A percentile compares a stretch with the other conserved stretches of the same genome.
Evolutionary conservation across 2,888 invertebrate species (phyloP).

Genomic region (Sinentomon sp.): DNA sequence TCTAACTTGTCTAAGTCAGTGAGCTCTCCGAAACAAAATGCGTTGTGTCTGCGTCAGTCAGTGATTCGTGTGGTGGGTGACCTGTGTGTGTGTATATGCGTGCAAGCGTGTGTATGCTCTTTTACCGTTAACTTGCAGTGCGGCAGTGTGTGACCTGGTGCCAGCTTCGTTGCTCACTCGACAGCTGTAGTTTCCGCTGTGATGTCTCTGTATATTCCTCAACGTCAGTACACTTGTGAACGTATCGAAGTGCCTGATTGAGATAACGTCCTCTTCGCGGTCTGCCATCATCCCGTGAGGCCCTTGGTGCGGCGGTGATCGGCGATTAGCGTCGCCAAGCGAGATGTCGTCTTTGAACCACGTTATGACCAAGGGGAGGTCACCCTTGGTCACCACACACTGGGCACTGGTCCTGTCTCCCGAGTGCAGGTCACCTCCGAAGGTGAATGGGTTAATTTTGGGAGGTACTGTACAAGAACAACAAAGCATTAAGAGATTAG

Average conservation of each 20-base stretch:
- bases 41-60: too few species aligned
- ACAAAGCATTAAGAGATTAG: constrained; percentile 1
- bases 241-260: constrained; percentile 29
- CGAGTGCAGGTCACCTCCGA: constrained; percentile 26
- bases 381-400: constrained; percentile 21
- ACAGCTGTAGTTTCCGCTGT: constrained; percentile 31
- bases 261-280: constrained; percentile 22
- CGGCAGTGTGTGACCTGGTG: constrained; percentile 29
- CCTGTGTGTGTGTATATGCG: too few species aligned
- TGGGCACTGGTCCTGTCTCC: constrained; percentile 21
- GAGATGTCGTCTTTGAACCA: constrained; percentile 21
- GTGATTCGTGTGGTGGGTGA: too few species aligned
- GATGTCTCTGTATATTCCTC: constrained; percentile 27
- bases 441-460: constrained; percentile 34
- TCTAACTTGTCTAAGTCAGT: too few species aligned
- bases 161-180: constrained; percentile 30
- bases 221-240: constrained; percentile 31
- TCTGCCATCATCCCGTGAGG: too few species aligned
- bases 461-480: constrained; percentile 28
- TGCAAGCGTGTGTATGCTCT: too few species aligned
- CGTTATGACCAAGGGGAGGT: constrained; percentile 19
- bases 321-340: constrained; percentile 11
- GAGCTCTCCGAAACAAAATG: too few species aligned
- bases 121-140: constrained; percentile 31
- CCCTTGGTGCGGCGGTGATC: constrained; percentile 13